Evolutionary conservation across 2,888 invertebrate genomes (phyloP).

Genomic region (Nomada fucata): DNA sequence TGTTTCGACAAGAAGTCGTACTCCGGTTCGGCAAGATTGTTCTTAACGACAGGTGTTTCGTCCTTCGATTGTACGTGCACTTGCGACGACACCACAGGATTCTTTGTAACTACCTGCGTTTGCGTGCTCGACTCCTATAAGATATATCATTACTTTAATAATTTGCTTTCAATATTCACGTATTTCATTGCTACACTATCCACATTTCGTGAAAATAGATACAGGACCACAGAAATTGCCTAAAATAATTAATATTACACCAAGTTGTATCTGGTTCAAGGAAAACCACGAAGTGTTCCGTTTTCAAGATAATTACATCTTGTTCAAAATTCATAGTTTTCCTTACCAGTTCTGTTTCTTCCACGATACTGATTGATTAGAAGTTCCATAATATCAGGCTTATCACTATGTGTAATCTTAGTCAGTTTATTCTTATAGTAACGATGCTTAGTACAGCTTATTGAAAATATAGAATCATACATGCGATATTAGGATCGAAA

Average conservation of each 20-base stretch:
- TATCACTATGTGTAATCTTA: too few species aligned
- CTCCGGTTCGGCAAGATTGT: conserved; percentile 92
- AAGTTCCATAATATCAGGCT: too few species aligned
- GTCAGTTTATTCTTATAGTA: not conserved
- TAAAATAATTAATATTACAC: too few species aligned
- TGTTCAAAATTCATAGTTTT: too few species aligned
- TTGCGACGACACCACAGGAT: conserved; percentile 85
- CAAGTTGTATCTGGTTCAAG: too few species aligned
- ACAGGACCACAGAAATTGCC: too few species aligned
- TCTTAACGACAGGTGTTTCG: conserved; percentile 85
- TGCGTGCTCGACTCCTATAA: conserved; percentile 36
- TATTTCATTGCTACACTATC: not conserved
- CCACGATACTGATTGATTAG: too few species aligned
- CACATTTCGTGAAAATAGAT: too few species aligned
- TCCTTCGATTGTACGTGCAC: conserved; percentile 85
- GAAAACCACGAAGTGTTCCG: too few species aligned
- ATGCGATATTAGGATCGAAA: not conserved
- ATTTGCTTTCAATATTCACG: not conserved
- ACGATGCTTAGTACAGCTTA: not conserved
- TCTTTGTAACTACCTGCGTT: conserved; percentile 69
- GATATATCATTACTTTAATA: not conserved
- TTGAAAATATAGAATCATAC: not conserved
- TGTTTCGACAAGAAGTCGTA: conserved; percentile 94
- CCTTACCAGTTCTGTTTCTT: too few species aligned
- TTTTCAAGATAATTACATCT: too few species aligned